Base-by-base conservation (phyloP, 2,888 invertebrate genomes). In the Drosophila birchii region DNA sequence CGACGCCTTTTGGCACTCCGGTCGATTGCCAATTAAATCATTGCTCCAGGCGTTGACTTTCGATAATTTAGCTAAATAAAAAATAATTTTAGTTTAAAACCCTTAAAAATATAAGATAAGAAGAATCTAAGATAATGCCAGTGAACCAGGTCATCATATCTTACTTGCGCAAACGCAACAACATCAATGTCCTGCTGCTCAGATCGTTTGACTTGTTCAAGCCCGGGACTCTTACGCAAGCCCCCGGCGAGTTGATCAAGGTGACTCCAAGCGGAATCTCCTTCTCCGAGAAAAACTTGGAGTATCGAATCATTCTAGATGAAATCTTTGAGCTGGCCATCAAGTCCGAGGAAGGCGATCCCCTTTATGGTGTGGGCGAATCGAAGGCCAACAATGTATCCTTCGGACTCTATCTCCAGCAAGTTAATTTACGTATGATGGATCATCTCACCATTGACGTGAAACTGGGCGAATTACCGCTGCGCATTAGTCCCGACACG, bases 111-210 rank as follows among this genome's bases (percentile, higher is more conserved):
- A 3, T 14, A 5, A 39, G 2, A 23, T 18, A 9, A 55, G 18
- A 18, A 23, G 11, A 29, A 34, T 18, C 11, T 11, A 12, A 26
- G 7, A 61, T 11, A 12, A 80, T 81, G 86, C 70, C 82, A 11
- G 14, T 80, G 34, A 75, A 82, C 32, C 53, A 73, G 29, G 67
- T 85, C 12, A 20, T 82, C 0, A 56, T 80, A 11, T 62, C 57
- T 23, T 53, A 59, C 38, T 18, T 62, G 39, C 70, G 70, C 12
- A 29, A 20, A 9, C 26, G 20, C 29, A 77, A 62, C n/a, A 67
- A 49, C 54, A 59, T 81, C 8, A 83, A 55, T 29, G 70, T 83
- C 38, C 23, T 80, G 16, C 56, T 80, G 49, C 18, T 76, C 4
- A 70, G 78, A 9, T 67, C 78, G 4, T 39, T 60, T n/a, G 53